These are phyloP conservation scores for Magallana angulata DNA, from an alignment of 1,140 invertebrate genomes.

Conservation along the genomic window DNA sequence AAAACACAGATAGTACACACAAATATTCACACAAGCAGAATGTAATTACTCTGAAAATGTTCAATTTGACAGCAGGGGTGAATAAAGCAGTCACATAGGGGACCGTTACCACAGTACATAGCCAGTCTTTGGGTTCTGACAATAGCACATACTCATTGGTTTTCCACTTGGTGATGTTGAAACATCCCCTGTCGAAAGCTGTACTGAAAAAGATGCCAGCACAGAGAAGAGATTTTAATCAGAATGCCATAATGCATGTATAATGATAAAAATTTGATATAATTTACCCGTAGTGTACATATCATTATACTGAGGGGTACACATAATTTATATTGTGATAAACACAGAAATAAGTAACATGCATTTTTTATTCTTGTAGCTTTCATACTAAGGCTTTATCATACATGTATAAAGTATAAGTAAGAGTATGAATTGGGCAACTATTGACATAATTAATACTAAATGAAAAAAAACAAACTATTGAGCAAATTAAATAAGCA, in stretches of 20 bases:
- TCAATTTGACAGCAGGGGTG: background rate
- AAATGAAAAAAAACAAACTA: too few relatives aligned
- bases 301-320: too few relatives aligned
- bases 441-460: too few relatives aligned
- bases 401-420: too few relatives aligned
- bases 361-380: too few relatives aligned
- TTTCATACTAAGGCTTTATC: too few relatives aligned
- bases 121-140: constrained; percentile 12
- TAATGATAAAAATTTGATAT: background rate
- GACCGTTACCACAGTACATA: constrained; percentile 33
- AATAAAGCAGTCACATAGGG: background rate
- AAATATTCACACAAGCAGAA: background rate
- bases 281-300: background rate
- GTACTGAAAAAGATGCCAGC: constrained; percentile 39
- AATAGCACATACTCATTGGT: constrained; percentile 35
- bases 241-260: background rate
- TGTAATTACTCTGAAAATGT: background rate
- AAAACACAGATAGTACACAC: constrained; percentile 2
- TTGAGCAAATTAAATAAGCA: too few relatives aligned
- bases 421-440: too few relatives aligned
- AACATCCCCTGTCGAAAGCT: constrained; percentile 37
- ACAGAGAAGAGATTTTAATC: background rate
- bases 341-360: too few relatives aligned
- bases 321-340: too few relatives aligned
- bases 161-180: constrained; percentile 36